A percentile compares a stretch with the other conserved stretches of the same genome.
These are phyloP conservation scores for Labeo calbasu DNA, from an alignment of 2,797 vertebrate genomes.

Conservation along the genomic window DNA sequence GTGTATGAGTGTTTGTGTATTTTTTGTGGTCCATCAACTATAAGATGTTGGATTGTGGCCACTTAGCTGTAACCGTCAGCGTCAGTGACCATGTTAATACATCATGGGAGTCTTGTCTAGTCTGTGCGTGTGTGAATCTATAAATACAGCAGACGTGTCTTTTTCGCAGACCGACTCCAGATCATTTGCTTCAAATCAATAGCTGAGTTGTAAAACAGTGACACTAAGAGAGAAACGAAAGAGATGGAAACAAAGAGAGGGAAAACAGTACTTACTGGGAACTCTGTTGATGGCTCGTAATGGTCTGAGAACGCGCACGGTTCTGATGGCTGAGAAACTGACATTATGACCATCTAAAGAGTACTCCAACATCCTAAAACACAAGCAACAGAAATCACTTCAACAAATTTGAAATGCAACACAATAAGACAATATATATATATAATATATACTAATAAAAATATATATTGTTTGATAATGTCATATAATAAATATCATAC, in stretches of 20 bases:
- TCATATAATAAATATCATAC: no score
- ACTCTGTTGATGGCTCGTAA: constrained; percentile 98
- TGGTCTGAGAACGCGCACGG: constrained; percentile 93
- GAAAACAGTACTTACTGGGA: constrained; percentile 86
- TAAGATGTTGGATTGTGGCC: constrained; percentile 10
- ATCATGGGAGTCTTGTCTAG: constrained; percentile 21
- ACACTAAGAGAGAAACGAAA: constrained; percentile 29
- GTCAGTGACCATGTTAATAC: constrained; percentile 25
- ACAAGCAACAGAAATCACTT: constrained; percentile 22
- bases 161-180: constrained; percentile 20
- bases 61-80: constrained; percentile 21
- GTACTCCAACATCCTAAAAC: constrained; percentile 94
- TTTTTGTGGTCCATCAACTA: constrained; percentile 15
- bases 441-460: no score
- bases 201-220: constrained; percentile 22
- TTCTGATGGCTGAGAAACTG: constrained; percentile 95
- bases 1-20: constrained; percentile 43
- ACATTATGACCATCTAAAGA: constrained; percentile 95
- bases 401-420: neutral
- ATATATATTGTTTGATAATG: neutral
- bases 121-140: constrained; percentile 34
- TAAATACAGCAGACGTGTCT: constrained; percentile 42
- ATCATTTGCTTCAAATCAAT: constrained; percentile 49
- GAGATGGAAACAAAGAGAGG: constrained; percentile 36
- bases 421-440: neutral